phyloP scores from a whole-genome alignment of 2,797 vertebrate genomes.

The Macroramphosus scolopax region DNA sequence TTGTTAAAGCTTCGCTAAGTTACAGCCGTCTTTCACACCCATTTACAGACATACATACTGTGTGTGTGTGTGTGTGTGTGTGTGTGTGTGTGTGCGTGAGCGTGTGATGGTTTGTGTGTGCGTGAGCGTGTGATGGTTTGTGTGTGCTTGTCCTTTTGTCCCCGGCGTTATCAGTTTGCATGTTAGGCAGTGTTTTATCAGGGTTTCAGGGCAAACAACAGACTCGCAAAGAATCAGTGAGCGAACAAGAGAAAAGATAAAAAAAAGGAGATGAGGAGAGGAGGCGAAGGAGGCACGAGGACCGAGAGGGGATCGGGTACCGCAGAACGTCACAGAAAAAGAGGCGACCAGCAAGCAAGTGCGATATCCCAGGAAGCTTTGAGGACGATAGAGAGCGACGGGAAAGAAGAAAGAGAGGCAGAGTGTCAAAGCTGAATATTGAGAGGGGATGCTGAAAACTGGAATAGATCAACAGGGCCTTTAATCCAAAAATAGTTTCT shows the following conservation, averaged over 20 bases:
- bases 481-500: slow-evolving; percentile 69
- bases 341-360: slow-evolving; percentile 16
- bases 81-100: slow-evolving; percentile 17
- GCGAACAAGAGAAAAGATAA: slow-evolving; percentile 22
- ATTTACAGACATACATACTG: slow-evolving; percentile 21
- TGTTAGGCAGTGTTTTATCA: slow-evolving; percentile 24
- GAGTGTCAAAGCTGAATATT: slow-evolving; percentile 59
- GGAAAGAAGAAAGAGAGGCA: slow-evolving; percentile 43
- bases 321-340: slow-evolving; percentile 31
- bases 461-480: slow-evolving; percentile 70
- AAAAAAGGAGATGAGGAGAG: slow-evolving; percentile 16
- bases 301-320: slow-evolving; percentile 25
- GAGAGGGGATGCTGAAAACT: slow-evolving; percentile 61
- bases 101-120: too few relatives aligned
- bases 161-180: slow-evolving; percentile 14
- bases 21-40: slow-evolving; percentile 18
- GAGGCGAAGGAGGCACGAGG: slow-evolving; percentile 12
- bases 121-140: too few relatives aligned
- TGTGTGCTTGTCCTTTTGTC: slow-evolving; percentile 28
- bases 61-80: slow-evolving; percentile 14
- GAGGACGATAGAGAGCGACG: slow-evolving; percentile 46
- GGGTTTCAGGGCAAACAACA: slow-evolving; percentile 27
- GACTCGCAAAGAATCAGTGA: slow-evolving; percentile 30
- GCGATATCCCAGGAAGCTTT: slow-evolving; percentile 50
- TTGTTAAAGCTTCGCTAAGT: slow-evolving; percentile 26